Base-by-base conservation (phyloP, 2,113 vertebrate genomes). In the Poicephalus gulielmi region DNA sequence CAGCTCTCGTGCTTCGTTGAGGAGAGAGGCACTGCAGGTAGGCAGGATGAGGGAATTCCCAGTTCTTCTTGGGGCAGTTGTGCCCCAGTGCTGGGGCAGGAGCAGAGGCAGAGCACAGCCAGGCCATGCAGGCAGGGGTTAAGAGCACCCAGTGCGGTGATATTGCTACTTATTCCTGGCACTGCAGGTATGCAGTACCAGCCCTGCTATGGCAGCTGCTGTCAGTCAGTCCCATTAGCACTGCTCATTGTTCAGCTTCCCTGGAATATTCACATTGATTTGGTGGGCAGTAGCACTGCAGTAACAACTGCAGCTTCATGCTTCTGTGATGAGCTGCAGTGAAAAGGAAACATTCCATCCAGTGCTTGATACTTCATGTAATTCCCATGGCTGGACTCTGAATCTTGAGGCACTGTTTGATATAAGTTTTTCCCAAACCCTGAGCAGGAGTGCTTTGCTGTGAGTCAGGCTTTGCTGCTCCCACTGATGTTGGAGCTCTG, bases 281-380 rank as follows among this genome's bases (percentile, higher is more conserved):
- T 46, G 49, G 70, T 17, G 67, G 27, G 47, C 44, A 50, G 10
- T 1, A 30, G 53, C 30, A 2, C 15, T 60, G 15, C 53, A 43
- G 7, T 13, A 25, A 20, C 55, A 93, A 2, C 30, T 44, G 22
- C 66, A 74, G 60, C 47, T 25, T 10, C 3, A 18, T 5, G 3
- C 13, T 78, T 20, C 69, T 25, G 17, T 27, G 52, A 12, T 0
- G 5, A 64, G 57, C 88, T 83, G 64, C 25, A 37, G 44, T 35
- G 68, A 33, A 22, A 46, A 18, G 10, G 2, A 60, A 76, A 12
- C 4, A 6, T 35, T 46, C 1, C 62, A 41, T 52, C 44, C 79
- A 67, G 43, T 2, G 0, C 30, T 59, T 70, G 27, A 1, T 27
- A 11, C 22, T 5, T 28, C 5, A 3, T n/a, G 10, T 8, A 13